Evolutionary conservation across 1,140 invertebrate genomes (phyloP), one percentile per base, ranked within the genome.

Genomic region (Aphis gossypii): DNA sequence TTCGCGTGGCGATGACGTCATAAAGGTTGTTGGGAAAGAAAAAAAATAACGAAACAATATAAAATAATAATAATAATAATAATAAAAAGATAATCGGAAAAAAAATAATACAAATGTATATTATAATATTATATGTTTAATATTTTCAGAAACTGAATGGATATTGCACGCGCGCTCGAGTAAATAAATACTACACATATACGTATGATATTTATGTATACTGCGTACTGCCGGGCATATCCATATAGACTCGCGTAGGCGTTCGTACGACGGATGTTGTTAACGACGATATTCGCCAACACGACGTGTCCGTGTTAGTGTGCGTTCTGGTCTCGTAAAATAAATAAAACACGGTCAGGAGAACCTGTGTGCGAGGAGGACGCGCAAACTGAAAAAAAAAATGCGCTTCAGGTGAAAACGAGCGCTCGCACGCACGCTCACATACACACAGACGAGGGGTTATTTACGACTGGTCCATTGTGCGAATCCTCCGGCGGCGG

Each of bases 391-490:
- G 46, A 51, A 1, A 46, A 1, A 46, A 83, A 82, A 82, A 83
- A 92, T 30, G 54, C 35, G 56, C n/a, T n/a, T 35, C 30, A 48
- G n/a, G n/a, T 48, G 87, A 30, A 51, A 46, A 51, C 35, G 35
- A 8, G 35, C 35, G 35, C 35, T 2, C n/a, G 11, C 2, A 76
- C 68, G 18, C 68, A 35, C 14, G 1, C 60, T 11, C 68, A 35
- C 7, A n/a, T n/a, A 46, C 38, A 35, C 60, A 23, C 30, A 44
- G 18, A 51, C 35, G n/a, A 54, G 82, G 25, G 82, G 76, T 93
- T 93, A 93, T 93, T 93, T 93, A 93, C 92, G 92, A 86, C 92
- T 83, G 91, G 91, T 21, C 46, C 91, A 93, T 93, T 93, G 76
- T 93, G 92, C 92, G 92, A 93, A 93, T 86, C 91, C 20, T 84